These are phyloP conservation scores for Tetranychus truncatus DNA, from an alignment of 2,888 invertebrate genomes.

Conservation along the genomic window DNA sequence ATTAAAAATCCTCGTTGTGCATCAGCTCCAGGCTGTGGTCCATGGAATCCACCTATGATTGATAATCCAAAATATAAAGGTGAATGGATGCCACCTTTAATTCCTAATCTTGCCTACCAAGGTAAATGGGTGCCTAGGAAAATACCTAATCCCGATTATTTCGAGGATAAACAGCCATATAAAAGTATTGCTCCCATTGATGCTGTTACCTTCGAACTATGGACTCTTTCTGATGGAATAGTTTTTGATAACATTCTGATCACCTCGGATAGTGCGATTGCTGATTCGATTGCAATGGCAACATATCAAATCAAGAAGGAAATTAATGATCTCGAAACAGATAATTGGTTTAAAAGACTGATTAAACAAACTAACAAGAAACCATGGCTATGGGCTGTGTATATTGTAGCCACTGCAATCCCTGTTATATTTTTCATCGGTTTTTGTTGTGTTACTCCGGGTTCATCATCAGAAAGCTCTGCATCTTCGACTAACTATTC, in stretches of 20 bases:
- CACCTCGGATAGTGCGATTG: conserved; percentile 57
- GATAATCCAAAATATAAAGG: conserved; percentile 85
- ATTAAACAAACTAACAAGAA: conserved; percentile 58
- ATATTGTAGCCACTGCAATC: conserved; percentile 55
- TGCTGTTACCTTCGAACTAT: conserved; percentile 86
- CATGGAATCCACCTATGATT: conserved; percentile 63
- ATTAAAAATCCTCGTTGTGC: conserved; percentile 73
- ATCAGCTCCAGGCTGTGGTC: conserved; percentile 67
- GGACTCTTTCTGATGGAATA: conserved; percentile 91
- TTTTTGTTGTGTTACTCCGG: conserved; percentile 46
- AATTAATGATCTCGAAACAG: conserved; percentile 57
- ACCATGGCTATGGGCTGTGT: conserved; percentile 77
- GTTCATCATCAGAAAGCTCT: conserved; percentile 2
- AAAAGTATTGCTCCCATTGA: conserved; percentile 59
- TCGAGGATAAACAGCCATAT: conserved; percentile 71
- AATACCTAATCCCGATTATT: conserved; percentile 79
- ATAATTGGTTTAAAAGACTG: conserved; percentile 54
- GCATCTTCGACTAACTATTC: neutral
- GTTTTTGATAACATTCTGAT: conserved; percentile 88
- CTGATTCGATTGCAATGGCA: conserved; percentile 57
- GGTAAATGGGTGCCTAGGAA: conserved; percentile 44
- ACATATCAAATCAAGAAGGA: conserved; percentile 67
- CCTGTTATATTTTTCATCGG: conserved; percentile 60
- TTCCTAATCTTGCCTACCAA: conserved; percentile 40
- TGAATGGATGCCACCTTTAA: conserved; percentile 62